Evolutionary conservation across 2,113 vertebrate species (phyloP), one percentile per base, ranked within the genome.

Genomic region (Antennarius striatus): DNA sequence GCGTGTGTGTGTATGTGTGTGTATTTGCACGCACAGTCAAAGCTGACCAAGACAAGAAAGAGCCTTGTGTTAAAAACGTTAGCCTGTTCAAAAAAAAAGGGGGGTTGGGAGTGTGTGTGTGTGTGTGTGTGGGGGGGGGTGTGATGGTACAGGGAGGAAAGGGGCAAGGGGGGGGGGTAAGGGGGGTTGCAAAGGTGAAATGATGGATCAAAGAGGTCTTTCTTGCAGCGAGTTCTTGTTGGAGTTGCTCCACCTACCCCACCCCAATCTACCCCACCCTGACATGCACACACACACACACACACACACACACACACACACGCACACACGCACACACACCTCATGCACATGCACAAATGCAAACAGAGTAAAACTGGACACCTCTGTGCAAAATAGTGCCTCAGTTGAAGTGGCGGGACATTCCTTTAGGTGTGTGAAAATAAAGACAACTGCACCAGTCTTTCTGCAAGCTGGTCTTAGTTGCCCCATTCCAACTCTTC

Each of bases 11-110:
- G 22, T 22, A 2, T 2, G 22, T 22, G 22, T 22, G 22, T 22
- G 22, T 22, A 2, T 22, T 2, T 22, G 22, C 22, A 22, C 22
- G 22, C 22, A 2, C 22, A 87, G 91, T 87, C 87, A 75, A 89
- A 91, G 89, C 88, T 88, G 91, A 91, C 79, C 83, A 86, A 90
- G 94, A 95, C 94, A 96, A 94, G 93, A 93, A 93, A 91, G 88
- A 85, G 82, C 90, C 91, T 90, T 94, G 88, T 93, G 90, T 92
- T 94, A 91, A 89, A 92, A 93, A 93, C 82, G 90, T 75, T 86
- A 85, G 90, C 83, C 90, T 90, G 90, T 93, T 92, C 92, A 93
- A 85, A 75, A 63, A 52, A 22, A 22, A 22, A 22, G 22, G 22
- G 22, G 22, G 1, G 22, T 22, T 1, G 22, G 22, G 22, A 2